A percentile compares a stretch with the other conserved stretches of the same genome.
phyloP scores from a whole-genome alignment of 53 echinoderm and acorn worm species.

The Holothuria leucospilota region DNA sequence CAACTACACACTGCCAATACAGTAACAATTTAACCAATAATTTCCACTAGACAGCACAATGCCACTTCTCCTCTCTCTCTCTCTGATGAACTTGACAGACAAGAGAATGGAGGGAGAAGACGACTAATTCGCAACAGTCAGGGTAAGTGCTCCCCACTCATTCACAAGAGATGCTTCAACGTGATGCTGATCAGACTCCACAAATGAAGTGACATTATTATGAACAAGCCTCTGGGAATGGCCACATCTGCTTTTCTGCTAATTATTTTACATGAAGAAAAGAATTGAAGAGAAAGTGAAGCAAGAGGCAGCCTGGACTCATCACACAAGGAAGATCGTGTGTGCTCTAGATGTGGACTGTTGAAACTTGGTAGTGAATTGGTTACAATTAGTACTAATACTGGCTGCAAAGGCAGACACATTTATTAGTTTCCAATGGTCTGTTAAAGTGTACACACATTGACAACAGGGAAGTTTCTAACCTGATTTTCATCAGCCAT shows the following conservation, averaged over 20 bases:
- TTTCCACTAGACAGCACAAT: constrained; percentile 39
- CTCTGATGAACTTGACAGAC: constrained; percentile 43
- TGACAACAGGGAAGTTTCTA: too few species aligned
- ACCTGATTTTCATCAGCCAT: too few species aligned
- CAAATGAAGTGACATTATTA: constrained; percentile 38
- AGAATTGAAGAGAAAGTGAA: not conserved
- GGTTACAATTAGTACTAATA: too few species aligned
- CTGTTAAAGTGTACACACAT: too few species aligned
- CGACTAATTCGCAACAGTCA: constrained; percentile 15
- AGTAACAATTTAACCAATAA: constrained; percentile 45
- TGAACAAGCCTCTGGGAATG: constrained; percentile 49
- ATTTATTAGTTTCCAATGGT: too few species aligned
- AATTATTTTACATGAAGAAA: constrained; percentile 43
- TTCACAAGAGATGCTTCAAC: constrained; percentile 16
- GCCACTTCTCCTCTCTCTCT: not conserved
- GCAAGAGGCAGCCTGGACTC: not conserved
- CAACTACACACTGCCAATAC: constrained; percentile 38
- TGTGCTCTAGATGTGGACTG: not conserved
- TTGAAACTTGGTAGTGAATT: too few species aligned
- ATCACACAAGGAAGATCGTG: constrained; percentile 3
- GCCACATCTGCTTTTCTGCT: constrained; percentile 41
- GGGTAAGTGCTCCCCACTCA: constrained; percentile 8
- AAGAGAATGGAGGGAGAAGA: constrained; percentile 10
- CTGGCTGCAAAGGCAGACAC: too few species aligned
- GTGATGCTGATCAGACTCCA: constrained; percentile 4